A percentile compares a stretch with the other conserved stretches of the same genome.
Conservation (phyloP, 2,888 invertebrate species). For the Tiliacea citrago region DNA sequence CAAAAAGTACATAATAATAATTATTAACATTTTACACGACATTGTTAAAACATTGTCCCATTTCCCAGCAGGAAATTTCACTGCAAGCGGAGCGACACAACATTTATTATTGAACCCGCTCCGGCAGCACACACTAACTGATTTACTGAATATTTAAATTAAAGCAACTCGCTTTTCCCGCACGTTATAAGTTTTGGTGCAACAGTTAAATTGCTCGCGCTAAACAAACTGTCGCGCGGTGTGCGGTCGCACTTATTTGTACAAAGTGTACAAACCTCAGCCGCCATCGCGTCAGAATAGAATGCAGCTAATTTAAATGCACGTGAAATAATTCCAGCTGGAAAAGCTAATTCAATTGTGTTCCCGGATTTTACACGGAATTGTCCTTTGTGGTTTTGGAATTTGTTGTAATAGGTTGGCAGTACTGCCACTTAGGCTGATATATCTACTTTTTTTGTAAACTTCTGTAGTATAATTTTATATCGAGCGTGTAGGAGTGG, state of each 20-base stretch:
- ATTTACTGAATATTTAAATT: slow-evolving; percentile 70
- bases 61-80: slow-evolving; percentile 35
- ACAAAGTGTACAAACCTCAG: slow-evolving; percentile 21
- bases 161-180: slow-evolving; percentile 53
- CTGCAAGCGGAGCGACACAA: slow-evolving; percentile 29
- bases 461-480: background rate
- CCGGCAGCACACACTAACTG: slow-evolving; percentile 57
- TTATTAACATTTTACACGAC: slow-evolving; percentile 19
- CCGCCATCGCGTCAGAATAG: slow-evolving; percentile 13
- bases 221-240: slow-evolving; percentile 59
- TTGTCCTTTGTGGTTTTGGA: slow-evolving; percentile 20
- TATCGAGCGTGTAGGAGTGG: background rate
- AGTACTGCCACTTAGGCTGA: background rate
- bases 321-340: slow-evolving; percentile 44
- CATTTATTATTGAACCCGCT: slow-evolving; percentile 52
- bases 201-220: slow-evolving; percentile 68
- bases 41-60: slow-evolving; percentile 29
- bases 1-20: slow-evolving; percentile 1
- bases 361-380: slow-evolving; percentile 20
- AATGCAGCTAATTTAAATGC: slow-evolving; percentile 50
- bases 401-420: slow-evolving; percentile 3
- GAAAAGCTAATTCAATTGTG: slow-evolving; percentile 50
- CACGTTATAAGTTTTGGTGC: slow-evolving; percentile 57
- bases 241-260: slow-evolving; percentile 42
- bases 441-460: background rate